Evolutionary conservation across 2,888 invertebrate species (phyloP), one percentile per base, ranked within the genome.

Genomic region (Dromius quadrimaculatus): DNA sequence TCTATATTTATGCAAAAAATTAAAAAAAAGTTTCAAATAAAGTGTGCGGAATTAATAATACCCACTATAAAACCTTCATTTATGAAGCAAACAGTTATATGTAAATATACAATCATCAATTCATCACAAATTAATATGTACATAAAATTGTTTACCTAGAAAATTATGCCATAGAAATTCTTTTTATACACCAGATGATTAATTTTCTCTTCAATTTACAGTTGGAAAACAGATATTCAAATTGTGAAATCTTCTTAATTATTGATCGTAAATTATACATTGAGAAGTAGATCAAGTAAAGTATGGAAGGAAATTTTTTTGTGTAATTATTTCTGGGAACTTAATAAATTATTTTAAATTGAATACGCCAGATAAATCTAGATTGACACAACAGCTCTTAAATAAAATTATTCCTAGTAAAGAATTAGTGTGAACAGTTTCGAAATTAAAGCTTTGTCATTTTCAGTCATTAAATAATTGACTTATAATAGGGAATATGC

Each of bases 91-190:
- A 47, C 47, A 47, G 47, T 47, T 47, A 47, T 47, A 23, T 47
- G 47, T 47, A 47, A 47, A 47, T 47, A 22, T 4, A 22, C 47
- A 47, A n/a, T n/a, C n/a, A n/a, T n/a, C n/a, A n/a, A 47, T 22
- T 47, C 47, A 47, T 47, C 47, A 47, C 47, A 47, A 22, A 23
- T 20, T 47, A 47, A 47, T 47, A 47, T 47, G 47, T 22, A 45
- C 45, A 45, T 45, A 20, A 45, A 9, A 45, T n/a, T n/a, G 45
- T 8, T 5, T 47, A 47, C 47, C 22, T 3, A 47, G 47, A 47
- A 47, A 47, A 47, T 9, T 47, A 19, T 11, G 11, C 4, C 22
- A 47, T 22, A 47, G 22, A 22, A 47, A 47, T 47, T 47, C 47
- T 47, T 47, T n/a, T n/a, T n/a, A n/a, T n/a, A n/a, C n/a, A n/a